Evolutionary conservation across 2,797 vertebrate species (phyloP).

Genomic region (Oreochromis mossambicus): DNA sequence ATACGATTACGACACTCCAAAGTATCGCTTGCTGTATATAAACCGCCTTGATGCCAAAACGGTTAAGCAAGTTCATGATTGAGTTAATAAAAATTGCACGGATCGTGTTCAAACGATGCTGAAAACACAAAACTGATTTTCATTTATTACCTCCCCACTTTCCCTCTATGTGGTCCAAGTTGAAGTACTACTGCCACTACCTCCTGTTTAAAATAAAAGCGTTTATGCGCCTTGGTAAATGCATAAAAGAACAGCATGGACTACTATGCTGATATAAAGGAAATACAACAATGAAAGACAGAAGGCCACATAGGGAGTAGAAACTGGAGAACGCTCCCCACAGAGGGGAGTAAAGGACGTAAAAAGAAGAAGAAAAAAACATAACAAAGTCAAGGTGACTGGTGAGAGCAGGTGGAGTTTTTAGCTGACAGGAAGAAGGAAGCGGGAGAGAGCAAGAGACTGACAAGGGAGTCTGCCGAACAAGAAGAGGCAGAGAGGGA

Average conservation of each 20-base stretch:
- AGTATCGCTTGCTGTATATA: background rate
- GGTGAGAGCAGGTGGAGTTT: constrained; percentile 31
- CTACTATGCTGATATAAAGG: background rate
- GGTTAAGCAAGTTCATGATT: constrained; percentile 48
- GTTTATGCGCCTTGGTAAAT: background rate
- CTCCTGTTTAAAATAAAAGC: constrained; percentile 25
- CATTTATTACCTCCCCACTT: background rate
- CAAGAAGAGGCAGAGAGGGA: constrained; percentile 4
- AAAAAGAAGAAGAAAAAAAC: background rate
- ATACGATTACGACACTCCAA: background rate
- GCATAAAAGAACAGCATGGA: background rate
- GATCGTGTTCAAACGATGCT: background rate
- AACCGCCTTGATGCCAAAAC: constrained; percentile 49
- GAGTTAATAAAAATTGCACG: background rate
- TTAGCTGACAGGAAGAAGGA: constrained; percentile 15
- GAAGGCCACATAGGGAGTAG: background rate
- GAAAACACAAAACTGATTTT: background rate
- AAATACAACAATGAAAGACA: background rate
- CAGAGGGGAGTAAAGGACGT: constrained; percentile 22
- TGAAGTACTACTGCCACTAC: background rate
- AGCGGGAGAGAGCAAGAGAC: constrained; percentile 12
- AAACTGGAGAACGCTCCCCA: background rate
- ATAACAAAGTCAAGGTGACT: constrained; percentile 44
- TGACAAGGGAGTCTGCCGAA: constrained; percentile 21
- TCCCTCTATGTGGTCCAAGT: background rate